Percentiles rank a stretch among this genome's conserved stretches.
phyloP scores from a whole-genome alignment of 2,888 invertebrate species.

The Leuctra nigra region DNA sequence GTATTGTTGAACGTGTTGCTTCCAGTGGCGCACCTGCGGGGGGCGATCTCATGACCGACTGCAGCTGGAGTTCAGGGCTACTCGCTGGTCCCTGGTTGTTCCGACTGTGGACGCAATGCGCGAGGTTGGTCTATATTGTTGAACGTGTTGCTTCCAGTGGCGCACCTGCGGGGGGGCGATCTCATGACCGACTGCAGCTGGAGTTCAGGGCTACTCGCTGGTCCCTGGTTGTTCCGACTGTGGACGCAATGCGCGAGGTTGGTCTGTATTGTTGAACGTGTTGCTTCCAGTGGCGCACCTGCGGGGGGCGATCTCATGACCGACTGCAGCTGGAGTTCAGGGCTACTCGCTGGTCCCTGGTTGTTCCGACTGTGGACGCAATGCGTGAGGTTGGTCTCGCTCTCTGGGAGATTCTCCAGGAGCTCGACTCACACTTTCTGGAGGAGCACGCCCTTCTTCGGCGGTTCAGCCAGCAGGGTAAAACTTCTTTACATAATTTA shows the following conservation, averaged over 20 bases:
- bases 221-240: conserved; percentile 48
- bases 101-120: conserved; percentile 52
- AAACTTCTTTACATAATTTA: not conserved
- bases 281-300: conserved; percentile 51
- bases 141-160: not conserved
- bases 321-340: conserved; percentile 53
- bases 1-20: not conserved
- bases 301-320: conserved; percentile 54
- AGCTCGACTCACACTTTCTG: conserved; percentile 45
- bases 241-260: conserved; percentile 54
- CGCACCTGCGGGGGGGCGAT: conserved; percentile 42
- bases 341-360: conserved; percentile 49
- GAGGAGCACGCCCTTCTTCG: conserved; percentile 39
- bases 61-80: conserved; percentile 52
- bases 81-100: conserved; percentile 50
- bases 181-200: conserved; percentile 51
- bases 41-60: conserved; percentile 53
- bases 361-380: conserved; percentile 49
- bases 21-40: conserved; percentile 54
- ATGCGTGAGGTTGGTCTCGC: conserved; percentile 51
- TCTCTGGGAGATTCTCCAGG: conserved; percentile 49
- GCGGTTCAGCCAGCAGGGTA: conserved; percentile 32
- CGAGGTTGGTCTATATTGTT: conserved; percentile 49
- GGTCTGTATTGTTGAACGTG: too few species aligned
- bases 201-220: conserved; percentile 55